Evolutionary conservation across 2,888 invertebrate species (phyloP).

Genomic region (Bombyx huttoni): DNA sequence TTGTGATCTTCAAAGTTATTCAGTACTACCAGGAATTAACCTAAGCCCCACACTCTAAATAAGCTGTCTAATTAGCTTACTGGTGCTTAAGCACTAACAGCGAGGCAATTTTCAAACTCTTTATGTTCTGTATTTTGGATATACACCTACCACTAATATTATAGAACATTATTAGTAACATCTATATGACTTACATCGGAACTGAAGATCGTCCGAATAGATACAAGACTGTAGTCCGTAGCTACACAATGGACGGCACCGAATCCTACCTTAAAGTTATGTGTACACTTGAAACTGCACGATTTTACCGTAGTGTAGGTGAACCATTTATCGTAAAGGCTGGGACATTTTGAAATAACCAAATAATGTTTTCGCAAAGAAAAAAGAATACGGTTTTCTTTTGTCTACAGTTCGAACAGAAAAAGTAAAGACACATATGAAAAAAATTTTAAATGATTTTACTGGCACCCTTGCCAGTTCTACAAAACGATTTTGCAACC

Average conservation of each 20-base stretch:
- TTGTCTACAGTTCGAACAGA: too few species aligned
- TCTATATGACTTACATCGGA: not conserved
- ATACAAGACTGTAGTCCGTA: constrained; percentile 20
- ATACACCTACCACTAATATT: not conserved
- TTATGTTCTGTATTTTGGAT: too few species aligned
- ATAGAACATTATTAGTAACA: not conserved
- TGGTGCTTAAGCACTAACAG: too few species aligned
- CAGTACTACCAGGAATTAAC: too few species aligned
- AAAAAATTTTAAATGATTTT: not conserved
- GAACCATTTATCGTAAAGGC: not conserved
- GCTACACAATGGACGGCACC: constrained; percentile 18
- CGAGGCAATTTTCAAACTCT: too few species aligned
- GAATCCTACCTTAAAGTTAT: constrained; percentile 21
- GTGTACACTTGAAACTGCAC: constrained; percentile 26
- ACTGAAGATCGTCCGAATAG: constrained; percentile 23
- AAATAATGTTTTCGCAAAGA: not conserved
- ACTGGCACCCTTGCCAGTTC: not conserved
- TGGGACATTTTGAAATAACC: not conserved
- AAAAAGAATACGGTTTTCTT: not conserved
- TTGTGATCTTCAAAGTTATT: too few species aligned
- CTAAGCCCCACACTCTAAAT: too few species aligned
- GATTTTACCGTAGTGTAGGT: constrained; percentile 10
- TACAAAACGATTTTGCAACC: too few species aligned
- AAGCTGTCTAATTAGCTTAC: too few species aligned
- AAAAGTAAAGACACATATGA: too few species aligned